Base-by-base conservation (phyloP, 2,113 vertebrate species). In the Cololabis saira region DNA sequence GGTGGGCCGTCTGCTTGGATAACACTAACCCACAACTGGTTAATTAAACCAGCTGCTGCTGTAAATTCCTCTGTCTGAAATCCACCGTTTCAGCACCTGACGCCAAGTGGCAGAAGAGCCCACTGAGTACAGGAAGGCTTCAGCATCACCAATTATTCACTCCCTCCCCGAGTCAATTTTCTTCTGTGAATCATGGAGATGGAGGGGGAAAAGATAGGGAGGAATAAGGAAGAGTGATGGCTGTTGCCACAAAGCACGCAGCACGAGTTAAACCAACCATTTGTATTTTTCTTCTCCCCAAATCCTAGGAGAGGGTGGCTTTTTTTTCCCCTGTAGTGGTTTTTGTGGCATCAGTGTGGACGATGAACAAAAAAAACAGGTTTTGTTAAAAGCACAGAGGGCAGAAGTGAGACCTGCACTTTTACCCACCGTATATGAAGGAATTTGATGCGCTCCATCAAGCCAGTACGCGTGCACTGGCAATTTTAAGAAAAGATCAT, bases 191-290 rank as follows among this genome's bases (percentile, higher is more conserved):
- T 80, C 78, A 53, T 44, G 18, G 64, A 73, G 68, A 65, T 75
- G 56, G 42, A 57, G 68, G 65, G 49, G 67, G 50, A 61, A 60
- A 51, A 42, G 61, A n/a, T 27, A 5, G 24, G 24, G 44, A 45
- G 44, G 47, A 74, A 62, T 49, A 54, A 61, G 56, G 59, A 43
- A 37, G 56, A 73, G 64, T 16, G 61, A 14, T 78, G 62, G 11
- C 53, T 64, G 72, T 44, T 82, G 61, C 65, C 72, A 67, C 45
- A 77, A 78, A 83, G 53, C 5, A 63, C 50, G 53, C 74, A 82
- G 71, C 67, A 70, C 78, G 71, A 84, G 63, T 27, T 15, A 81
- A 84, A 83, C 80, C 80, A 83, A 87, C 70, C 30, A 52, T 81
- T 84, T 83, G 41, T 54, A 41, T 83, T 83, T 86, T 33, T 27